phyloP scores from a whole-genome alignment of 35 echinoderm and acorn worm species.

The Eucidaris tribuloides region DNA sequence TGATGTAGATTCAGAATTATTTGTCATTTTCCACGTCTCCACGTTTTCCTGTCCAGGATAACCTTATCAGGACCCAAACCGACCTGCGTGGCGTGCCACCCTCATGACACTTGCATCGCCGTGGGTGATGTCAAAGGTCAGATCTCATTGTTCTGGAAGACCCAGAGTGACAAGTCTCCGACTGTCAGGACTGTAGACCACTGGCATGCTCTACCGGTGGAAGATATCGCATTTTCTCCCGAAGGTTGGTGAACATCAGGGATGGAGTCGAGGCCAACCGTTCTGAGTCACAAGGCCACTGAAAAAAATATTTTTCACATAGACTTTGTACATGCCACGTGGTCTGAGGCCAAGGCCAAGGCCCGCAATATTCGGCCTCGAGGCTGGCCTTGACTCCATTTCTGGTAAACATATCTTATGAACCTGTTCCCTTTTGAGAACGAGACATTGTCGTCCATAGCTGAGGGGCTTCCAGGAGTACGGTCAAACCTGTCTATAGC shows the following conservation, averaged over 20 bases:
- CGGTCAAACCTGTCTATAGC: too few species aligned
- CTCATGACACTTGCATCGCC: slow-evolving; percentile 67
- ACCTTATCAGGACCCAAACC: not conserved
- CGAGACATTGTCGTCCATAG: too few species aligned
- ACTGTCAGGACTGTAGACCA: slow-evolving; percentile 47
- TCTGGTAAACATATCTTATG: not conserved
- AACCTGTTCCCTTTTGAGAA: too few species aligned
- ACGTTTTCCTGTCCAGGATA: not conserved
- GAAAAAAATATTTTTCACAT: too few species aligned
- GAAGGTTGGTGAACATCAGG: slow-evolving; percentile 75
- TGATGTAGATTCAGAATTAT: not conserved
- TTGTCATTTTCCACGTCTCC: not conserved
- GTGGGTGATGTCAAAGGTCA: slow-evolving; percentile 67
- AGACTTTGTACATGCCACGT: too few species aligned
- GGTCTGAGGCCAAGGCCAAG: too few species aligned
- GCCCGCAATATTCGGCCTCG: not conserved
- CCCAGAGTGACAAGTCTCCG: slow-evolving; percentile 10
- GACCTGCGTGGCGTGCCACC: slow-evolving; percentile 81
- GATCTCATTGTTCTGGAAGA: slow-evolving; percentile 63
- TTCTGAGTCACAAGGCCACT: too few species aligned
- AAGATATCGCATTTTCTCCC: slow-evolving; percentile 78
- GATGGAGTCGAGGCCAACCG: too few species aligned
- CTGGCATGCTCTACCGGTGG: slow-evolving; percentile 84
- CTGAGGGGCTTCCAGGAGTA: too few species aligned
- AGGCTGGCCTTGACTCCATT: too few species aligned